These are phyloP conservation scores for Anolis apletophallus DNA, from an alignment of 2,797 vertebrate species.

Conservation along the genomic window DNA sequence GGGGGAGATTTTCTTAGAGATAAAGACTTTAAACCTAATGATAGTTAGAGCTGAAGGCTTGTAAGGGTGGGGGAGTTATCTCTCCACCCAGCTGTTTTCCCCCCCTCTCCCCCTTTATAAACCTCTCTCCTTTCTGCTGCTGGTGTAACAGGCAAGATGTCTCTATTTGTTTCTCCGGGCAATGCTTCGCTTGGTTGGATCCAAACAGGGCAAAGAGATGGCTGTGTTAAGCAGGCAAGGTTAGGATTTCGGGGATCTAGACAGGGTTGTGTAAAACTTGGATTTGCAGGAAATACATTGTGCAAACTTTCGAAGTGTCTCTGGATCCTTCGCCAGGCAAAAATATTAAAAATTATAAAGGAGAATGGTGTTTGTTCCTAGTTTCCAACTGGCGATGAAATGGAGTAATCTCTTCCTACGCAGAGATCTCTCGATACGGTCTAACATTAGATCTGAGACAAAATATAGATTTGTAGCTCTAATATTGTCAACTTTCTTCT, in stretches of 20 bases:
- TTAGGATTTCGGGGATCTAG: neutral
- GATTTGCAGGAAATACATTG: neutral
- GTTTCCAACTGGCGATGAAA: too few relatives aligned
- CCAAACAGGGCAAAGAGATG: neutral
- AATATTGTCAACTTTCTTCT: too few relatives aligned
- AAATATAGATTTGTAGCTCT: too few relatives aligned
- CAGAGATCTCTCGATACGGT: too few relatives aligned
- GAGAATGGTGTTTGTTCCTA: too few relatives aligned
- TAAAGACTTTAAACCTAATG: slow-evolving; percentile 22
- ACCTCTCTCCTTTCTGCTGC: neutral
- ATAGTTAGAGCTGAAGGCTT: neutral
- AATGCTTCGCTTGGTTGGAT: neutral
- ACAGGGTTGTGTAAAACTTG: neutral
- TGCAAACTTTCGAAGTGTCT: too few relatives aligned
- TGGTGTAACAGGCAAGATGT: neutral
- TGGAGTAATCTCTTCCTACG: too few relatives aligned
- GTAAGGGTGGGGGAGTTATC: neutral
- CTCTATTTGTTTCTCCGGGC: neutral
- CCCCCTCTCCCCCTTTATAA: neutral
- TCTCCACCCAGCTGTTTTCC: slow-evolving; percentile 24
- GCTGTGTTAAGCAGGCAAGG: slow-evolving; percentile 3
- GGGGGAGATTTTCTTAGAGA: slow-evolving; percentile 9
- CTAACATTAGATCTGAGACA: too few relatives aligned
- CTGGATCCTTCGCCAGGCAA: too few relatives aligned
- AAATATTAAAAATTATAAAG: too few relatives aligned